These are phyloP conservation scores for Malurus elegans DNA, from an alignment of 2,113 vertebrate genomes.

Conservation along the genomic window DNA sequence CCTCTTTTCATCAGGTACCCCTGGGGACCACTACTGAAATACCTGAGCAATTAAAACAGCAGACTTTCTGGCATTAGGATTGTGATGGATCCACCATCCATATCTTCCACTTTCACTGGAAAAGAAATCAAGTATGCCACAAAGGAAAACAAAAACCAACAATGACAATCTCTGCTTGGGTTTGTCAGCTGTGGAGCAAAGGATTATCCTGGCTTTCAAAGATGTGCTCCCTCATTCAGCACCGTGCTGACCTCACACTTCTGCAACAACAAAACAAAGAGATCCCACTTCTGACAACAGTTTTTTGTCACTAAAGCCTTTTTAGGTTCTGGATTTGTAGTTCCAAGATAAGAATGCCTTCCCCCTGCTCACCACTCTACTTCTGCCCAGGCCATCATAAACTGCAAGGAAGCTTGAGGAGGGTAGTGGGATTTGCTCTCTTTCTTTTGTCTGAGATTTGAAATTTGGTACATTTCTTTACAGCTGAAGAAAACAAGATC, in stretches of 20 bases:
- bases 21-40: not conserved
- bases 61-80: not conserved
- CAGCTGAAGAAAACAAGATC: not conserved
- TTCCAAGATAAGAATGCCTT: not conserved
- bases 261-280: not conserved
- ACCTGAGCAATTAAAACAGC: not conserved
- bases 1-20: not conserved
- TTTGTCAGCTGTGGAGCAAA: not conserved
- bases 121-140: not conserved
- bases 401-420: not conserved
- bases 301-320: not conserved
- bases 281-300: not conserved
- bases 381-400: not conserved
- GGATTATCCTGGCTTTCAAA: not conserved
- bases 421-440: not conserved
- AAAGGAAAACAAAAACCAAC: not conserved
- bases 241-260: accelerated
- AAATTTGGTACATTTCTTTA: not conserved
- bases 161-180: not conserved
- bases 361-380: not conserved
- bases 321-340: not conserved
- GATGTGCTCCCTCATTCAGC: not conserved
- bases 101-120: not conserved
- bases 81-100: not conserved
- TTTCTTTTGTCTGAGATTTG: not conserved